phyloP scores from a whole-genome alignment of 2,797 vertebrate species.

The Pseudochirops corinnae region DNA sequence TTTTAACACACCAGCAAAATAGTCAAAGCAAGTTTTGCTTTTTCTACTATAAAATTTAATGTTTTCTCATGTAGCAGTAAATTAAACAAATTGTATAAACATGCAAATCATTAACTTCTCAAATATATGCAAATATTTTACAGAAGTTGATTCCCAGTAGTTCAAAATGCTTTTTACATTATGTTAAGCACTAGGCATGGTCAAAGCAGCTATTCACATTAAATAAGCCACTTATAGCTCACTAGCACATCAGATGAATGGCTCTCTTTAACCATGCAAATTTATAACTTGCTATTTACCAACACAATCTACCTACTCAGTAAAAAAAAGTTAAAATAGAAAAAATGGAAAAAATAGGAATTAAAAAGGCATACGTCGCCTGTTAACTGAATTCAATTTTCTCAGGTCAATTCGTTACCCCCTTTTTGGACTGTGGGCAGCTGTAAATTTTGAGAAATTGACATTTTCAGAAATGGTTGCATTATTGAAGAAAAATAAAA shows the following conservation, averaged over 20 bases:
- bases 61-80: slow-evolving; percentile 77
- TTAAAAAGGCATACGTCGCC: slow-evolving; percentile 85
- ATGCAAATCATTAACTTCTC: slow-evolving; percentile 85
- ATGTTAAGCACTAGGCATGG: slow-evolving; percentile 83
- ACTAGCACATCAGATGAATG: slow-evolving; percentile 79
- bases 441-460: slow-evolving; percentile 87
- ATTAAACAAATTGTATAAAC: slow-evolving; percentile 79
- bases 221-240: slow-evolving; percentile 73
- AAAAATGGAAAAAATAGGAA: slow-evolving; percentile 85
- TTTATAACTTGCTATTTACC: slow-evolving; percentile 76
- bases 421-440: slow-evolving; percentile 84
- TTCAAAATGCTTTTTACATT: slow-evolving; percentile 76
- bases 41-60: slow-evolving; percentile 70
- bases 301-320: slow-evolving; percentile 83
- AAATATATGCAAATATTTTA: slow-evolving; percentile 70
- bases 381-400: slow-evolving; percentile 87
- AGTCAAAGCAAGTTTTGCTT: slow-evolving; percentile 76
- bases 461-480: slow-evolving; percentile 86
- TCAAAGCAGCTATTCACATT: slow-evolving; percentile 81
- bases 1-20: slow-evolving; percentile 73
- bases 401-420: slow-evolving; percentile 84
- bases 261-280: slow-evolving; percentile 84
- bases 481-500: slow-evolving; percentile 84
- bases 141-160: slow-evolving; percentile 73
- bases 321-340: slow-evolving; percentile 79